These are phyloP conservation scores for Typhlomys cinereus DNA, from an alignment of 2,113 vertebrate genomes.

Conservation along the genomic window DNA sequence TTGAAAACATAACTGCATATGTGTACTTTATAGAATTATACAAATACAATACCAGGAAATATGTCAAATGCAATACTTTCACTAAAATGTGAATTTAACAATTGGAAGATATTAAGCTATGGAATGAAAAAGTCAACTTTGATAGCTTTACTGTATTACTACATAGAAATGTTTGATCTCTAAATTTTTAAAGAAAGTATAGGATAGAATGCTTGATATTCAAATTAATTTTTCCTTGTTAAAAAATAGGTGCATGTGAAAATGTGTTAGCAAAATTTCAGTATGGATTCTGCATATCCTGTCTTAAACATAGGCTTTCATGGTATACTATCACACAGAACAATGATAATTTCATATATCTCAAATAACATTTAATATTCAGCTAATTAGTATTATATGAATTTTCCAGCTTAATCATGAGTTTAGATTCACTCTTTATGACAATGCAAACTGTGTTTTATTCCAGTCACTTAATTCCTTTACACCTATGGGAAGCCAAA, in stretches of 20 bases:
- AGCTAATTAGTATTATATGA: neutral
- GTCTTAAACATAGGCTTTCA: neutral
- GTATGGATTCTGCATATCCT: neutral
- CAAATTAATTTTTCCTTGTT: neutral
- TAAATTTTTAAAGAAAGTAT: neutral
- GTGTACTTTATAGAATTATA: neutral
- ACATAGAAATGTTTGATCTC: neutral
- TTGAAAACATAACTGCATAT: neutral
- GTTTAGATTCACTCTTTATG: conserved; percentile 15
- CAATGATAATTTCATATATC: neutral
- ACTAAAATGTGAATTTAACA: neutral
- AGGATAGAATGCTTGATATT: neutral
- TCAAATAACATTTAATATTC: conserved; percentile 33
- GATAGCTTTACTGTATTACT: neutral
- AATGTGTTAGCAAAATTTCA: neutral
- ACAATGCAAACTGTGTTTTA: conserved; percentile 12
- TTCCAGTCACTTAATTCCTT: conserved; percentile 61
- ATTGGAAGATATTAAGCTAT: neutral
- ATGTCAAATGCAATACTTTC: neutral
- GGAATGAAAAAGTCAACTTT: neutral
- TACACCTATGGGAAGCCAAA: conserved; percentile 63
- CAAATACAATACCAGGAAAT: neutral
- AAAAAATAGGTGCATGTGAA: neutral
- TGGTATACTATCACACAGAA: neutral
- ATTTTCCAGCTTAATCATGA: conserved; percentile 25